Evolutionary conservation across 2,797 vertebrate species (phyloP), one percentile per base, ranked within the genome.

Genomic region (Aulostomus chinensis): DNA sequence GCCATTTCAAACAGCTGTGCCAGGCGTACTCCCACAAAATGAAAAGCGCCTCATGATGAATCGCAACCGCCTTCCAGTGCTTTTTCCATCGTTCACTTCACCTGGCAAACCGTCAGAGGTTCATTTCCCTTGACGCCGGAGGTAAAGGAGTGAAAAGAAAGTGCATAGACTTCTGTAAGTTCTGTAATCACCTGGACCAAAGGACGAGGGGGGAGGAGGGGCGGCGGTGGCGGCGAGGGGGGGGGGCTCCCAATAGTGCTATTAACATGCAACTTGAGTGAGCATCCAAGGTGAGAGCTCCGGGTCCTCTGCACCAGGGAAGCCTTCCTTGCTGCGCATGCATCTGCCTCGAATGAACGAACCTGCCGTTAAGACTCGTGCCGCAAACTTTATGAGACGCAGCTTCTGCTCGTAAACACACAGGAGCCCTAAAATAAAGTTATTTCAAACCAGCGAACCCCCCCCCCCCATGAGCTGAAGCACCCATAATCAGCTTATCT

Each of bases 1-100:
- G 81, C 74, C 78, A 71, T 85, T 86, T 83, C 76, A 79, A 82
- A 81, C 80, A 81, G 76, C 80, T 69, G 79, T 63, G 80, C 80
- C 71, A 69, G 72, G 55, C 73, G 38, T 9, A 31, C 62, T 62
- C 25, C 30, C 16, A 61, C 52, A 30, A 65, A 76, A 77, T 68
- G 69, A 78, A 69, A 69, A 57, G 57, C 68, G 62, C 33, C 35
- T 35, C 18, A 12, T 85, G 85, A 86, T 85, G 86, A 82, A 84
- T 88, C 55, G 28, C 73, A 55, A 42, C 45, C 64, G 14, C 50
- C 59, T 47, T 48, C 56, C 52, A 22, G 1, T 46, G 46, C 40
- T 12, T 70, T 50, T 16, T 36, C 41, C 52, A 62, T 54, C 54
- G 58, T 67, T 81, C 72, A 54, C 38, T 53, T 68, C 65, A 69